Conservation (phyloP, 2,113 vertebrate species). For the Cygnus buccinator region DNA sequence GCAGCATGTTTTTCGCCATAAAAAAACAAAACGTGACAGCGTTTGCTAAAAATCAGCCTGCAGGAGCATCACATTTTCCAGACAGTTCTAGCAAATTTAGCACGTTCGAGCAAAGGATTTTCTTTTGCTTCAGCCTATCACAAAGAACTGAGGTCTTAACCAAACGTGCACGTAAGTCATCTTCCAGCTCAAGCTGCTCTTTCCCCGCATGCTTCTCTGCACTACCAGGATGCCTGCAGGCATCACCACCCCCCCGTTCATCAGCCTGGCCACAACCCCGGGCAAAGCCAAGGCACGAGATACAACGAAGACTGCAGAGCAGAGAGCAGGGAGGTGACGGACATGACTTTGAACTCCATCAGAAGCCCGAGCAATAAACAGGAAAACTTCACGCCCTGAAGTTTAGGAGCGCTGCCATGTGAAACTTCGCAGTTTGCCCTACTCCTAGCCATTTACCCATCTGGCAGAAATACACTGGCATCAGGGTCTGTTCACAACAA, state of each 20-base stretch:
- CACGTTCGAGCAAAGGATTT: not conserved
- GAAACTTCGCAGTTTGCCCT: not conserved
- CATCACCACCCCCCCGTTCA: not conserved
- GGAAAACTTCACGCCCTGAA: not conserved
- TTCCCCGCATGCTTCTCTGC: not conserved
- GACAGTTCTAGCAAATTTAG: not conserved
- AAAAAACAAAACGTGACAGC: not conserved
- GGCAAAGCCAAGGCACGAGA: not conserved
- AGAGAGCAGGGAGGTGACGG: not conserved
- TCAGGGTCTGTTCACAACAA: not conserved
- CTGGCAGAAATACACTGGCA: not conserved
- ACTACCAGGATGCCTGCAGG: not conserved
- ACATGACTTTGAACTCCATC: not conserved
- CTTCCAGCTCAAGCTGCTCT: not conserved
- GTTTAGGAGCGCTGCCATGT: not conserved
- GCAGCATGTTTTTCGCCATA: not conserved
- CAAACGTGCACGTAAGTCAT: not conserved
- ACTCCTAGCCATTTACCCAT: rapidly evolving
- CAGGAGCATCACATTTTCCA: constrained; percentile 11
- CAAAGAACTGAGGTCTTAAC: not conserved
- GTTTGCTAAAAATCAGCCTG: not conserved
- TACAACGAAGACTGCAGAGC: not conserved
- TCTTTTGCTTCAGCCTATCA: not conserved
- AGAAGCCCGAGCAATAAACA: constrained; percentile 9
- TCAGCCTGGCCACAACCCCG: not conserved